Evolutionary conservation across 1,140 invertebrate species (phyloP).

Genomic region (Popillia japonica): DNA sequence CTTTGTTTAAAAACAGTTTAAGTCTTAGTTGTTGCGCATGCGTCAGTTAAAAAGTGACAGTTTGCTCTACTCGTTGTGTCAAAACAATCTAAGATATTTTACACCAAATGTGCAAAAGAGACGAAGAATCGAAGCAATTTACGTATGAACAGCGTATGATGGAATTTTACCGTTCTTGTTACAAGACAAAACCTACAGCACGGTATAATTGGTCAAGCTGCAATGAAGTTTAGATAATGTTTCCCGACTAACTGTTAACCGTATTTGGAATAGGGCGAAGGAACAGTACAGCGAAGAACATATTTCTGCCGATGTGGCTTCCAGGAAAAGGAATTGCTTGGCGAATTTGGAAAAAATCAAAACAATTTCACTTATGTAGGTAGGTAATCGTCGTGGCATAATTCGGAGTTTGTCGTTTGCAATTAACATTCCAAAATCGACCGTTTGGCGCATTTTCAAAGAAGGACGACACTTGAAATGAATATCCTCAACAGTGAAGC

Average conservation of each 20-base stretch:
- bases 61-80: not conserved
- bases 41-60: too few relatives aligned
- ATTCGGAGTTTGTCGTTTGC: too few relatives aligned
- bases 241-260: not conserved
- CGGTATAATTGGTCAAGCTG: constrained; percentile 18
- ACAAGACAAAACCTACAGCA: not conserved
- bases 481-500: constrained; percentile 39
- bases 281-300: constrained; percentile 36
- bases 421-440: too few relatives aligned
- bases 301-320: constrained; percentile 42
- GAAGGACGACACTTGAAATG: constrained; percentile 34
- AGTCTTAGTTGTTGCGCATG: constrained; percentile 12
- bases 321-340: constrained; percentile 40
- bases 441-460: constrained; percentile 40
- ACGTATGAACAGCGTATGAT: constrained; percentile 33
- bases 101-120: constrained; percentile 27
- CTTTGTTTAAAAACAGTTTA: constrained; percentile 33
- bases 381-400: constrained; percentile 1
- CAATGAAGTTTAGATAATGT: constrained; percentile 34
- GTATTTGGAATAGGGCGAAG: constrained; percentile 39
- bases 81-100: constrained; percentile 6
- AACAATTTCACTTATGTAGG: constrained; percentile 36
- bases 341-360: constrained; percentile 40
- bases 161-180: constrained; percentile 29
- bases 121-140: not conserved